These are phyloP conservation scores for Pheucticus melanocephalus DNA, from an alignment of 2,113 vertebrate genomes.

Conservation along the genomic window DNA sequence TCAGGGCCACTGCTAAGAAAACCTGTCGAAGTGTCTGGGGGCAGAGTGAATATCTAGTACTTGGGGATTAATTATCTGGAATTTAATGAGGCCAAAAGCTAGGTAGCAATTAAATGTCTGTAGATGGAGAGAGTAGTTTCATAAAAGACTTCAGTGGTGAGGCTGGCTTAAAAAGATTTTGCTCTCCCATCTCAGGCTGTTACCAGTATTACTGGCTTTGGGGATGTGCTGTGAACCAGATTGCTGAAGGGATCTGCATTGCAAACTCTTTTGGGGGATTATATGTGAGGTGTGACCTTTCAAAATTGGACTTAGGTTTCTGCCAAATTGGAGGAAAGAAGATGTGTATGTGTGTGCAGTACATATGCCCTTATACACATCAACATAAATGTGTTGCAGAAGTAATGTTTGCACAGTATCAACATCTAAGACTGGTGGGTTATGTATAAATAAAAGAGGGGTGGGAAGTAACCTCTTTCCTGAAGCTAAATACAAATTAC, in stretches of 20 bases:
- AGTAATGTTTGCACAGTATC: neutral
- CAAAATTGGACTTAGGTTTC: neutral
- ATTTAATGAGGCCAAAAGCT: conserved; percentile 68
- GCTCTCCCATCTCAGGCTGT: neutral
- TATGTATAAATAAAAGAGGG: neutral
- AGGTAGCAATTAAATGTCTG: conserved; percentile 48
- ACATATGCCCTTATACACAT: neutral
- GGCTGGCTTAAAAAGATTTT: neutral
- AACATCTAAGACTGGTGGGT: neutral
- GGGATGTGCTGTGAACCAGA: neutral
- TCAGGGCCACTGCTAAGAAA: conserved; percentile 54
- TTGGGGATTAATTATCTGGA: conserved; percentile 72
- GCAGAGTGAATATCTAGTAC: conserved; percentile 64
- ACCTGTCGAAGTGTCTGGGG: conserved; percentile 52
- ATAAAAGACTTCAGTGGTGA: neutral
- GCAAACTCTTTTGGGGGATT: neutral
- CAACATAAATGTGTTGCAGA: neutral
- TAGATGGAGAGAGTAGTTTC: conserved; percentile 18
- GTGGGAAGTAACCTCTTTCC: neutral
- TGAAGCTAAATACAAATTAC: neutral
- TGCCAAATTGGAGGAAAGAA: neutral
- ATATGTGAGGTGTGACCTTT: neutral
- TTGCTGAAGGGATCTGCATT: neutral
- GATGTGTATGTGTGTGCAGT: neutral
- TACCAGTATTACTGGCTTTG: neutral